A percentile compares a stretch with the other conserved stretches of the same genome.
These are phyloP conservation scores for Acanthurus lineatus DNA, from an alignment of 2,797 vertebrate species.

Conservation along the genomic window DNA sequence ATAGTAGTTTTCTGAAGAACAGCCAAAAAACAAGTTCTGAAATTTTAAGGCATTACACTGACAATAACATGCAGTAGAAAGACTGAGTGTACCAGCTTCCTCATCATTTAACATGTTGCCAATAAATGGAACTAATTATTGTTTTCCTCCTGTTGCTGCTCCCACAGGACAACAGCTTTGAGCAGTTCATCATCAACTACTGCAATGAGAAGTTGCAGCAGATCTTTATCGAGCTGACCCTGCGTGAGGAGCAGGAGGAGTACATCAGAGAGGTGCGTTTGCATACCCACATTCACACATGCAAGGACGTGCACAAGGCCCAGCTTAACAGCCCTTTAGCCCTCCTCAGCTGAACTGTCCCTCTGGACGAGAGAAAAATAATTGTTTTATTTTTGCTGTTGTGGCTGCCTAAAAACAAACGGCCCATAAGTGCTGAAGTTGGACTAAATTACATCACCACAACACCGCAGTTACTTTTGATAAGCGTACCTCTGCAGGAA, in stretches of 20 bases:
- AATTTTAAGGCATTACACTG: not conserved
- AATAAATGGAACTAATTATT: constrained; percentile 27
- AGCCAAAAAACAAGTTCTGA: not conserved
- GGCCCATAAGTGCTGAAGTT: no score
- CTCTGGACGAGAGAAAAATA: no score
- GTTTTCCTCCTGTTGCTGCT: constrained; percentile 13
- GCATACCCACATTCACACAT: not conserved
- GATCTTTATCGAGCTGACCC: constrained; percentile 98
- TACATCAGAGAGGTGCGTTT: constrained; percentile 93
- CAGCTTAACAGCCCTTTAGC: no score
- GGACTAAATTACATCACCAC: no score
- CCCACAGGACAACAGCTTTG: constrained; percentile 97
- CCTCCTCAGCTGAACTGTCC: no score
- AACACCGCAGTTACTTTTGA: no score
- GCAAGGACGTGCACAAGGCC: not conserved
- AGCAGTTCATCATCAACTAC: constrained; percentile 99
- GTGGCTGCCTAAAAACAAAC: no score
- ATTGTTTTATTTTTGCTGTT: no score
- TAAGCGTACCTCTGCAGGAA: no score
- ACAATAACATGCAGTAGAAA: not conserved
- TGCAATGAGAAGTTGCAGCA: constrained; percentile 99
- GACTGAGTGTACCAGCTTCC: not conserved
- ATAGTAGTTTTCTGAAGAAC: not conserved
- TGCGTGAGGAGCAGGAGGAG: constrained; percentile 98
- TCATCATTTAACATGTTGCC: not conserved